Evolutionary conservation across 2,797 vertebrate genomes (phyloP), one percentile per base, ranked within the genome.

Genomic region (Urocyon cinereoargenteus): DNA sequence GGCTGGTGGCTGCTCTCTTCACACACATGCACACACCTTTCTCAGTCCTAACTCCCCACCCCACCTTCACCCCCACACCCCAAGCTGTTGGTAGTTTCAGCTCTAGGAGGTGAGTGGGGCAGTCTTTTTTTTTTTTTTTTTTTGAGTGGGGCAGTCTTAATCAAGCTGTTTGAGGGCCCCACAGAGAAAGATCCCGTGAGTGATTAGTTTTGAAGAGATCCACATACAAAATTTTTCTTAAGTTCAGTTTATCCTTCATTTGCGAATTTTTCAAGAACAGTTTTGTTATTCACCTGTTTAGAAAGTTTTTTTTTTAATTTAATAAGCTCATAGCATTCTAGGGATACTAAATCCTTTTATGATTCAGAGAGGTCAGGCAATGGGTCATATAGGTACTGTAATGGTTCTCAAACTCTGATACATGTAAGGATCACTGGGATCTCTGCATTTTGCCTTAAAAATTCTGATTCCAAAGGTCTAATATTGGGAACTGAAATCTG

Each of bases 1-100:
- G 22, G 7, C 21, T 9, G 31, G 53, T 3, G 1, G 68, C 40
- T 13, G 85, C 21, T 45, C 53, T 15, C 19, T 22, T 31, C 21
- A 18, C 24, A 28, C 49, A 24, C 5, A 4, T 13, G 12, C 31
- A 19, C 28, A 16, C 0, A 2, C 2, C 16, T 9, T 8, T 70
- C 9, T 45, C 22, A 8, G 7, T 22, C 22, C 7, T 24, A 77
- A 14, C 1, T 24, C 22, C 66, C 14, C 3, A 4, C 51, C 9
- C 31, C 14, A 22, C 2, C 18, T 16, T 14, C 9, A 6, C 34
- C 14, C 14, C 51, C 40, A 16, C 21, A 77, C 6, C 31, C 26
- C 12, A 61, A 11, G 36, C 26, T 83, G 16, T 28, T 22, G 1
- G 28, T 24, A 7, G 45, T 24, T 15, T 92, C 84, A 19, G 59